Conservation (phyloP, 2,888 invertebrate genomes). For the Anticlea derivata region DNA sequence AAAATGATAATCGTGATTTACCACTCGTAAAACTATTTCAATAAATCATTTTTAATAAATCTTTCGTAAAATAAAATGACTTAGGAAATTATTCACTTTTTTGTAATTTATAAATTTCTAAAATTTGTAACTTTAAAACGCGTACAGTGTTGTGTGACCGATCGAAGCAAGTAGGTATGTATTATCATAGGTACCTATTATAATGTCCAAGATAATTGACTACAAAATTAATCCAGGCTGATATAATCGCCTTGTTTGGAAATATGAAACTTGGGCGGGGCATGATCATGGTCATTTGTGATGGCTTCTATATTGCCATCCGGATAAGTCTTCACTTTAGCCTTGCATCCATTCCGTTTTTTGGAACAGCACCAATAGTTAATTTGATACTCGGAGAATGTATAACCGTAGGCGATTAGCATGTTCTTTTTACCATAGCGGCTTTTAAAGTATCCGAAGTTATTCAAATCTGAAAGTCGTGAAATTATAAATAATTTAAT, state of each 20-base stretch:
- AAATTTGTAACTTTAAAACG: too few relatives aligned
- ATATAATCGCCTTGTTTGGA: slow-evolving; percentile 40
- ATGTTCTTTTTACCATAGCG: slow-evolving; percentile 19
- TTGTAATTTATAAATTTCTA: too few relatives aligned
- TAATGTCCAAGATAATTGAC: too few relatives aligned
- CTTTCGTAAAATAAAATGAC: too few relatives aligned
- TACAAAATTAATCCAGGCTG: slow-evolving; percentile 34
- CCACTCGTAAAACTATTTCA: background rate
- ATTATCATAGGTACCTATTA: too few relatives aligned
- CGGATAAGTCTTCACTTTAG: slow-evolving; percentile 47
- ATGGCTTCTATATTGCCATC: slow-evolving; percentile 38
- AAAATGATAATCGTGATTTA: background rate
- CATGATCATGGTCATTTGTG: slow-evolving; percentile 47
- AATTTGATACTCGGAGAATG: slow-evolving; percentile 53
- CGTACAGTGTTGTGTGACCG: too few relatives aligned
- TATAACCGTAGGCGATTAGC: slow-evolving; percentile 43
- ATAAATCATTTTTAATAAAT: too few relatives aligned
- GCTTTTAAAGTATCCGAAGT: slow-evolving; percentile 13
- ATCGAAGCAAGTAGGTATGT: too few relatives aligned
- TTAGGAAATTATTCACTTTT: too few relatives aligned
- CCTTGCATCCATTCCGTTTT: slow-evolving; percentile 47
- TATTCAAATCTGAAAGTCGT: background rate
- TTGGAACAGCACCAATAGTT: slow-evolving; percentile 62
- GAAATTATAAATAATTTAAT: too few relatives aligned
- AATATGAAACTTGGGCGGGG: slow-evolving; percentile 48